These are phyloP conservation scores for Prionailurus bengalensis DNA, from an alignment of 2,113 vertebrate genomes.

Conservation along the genomic window DNA sequence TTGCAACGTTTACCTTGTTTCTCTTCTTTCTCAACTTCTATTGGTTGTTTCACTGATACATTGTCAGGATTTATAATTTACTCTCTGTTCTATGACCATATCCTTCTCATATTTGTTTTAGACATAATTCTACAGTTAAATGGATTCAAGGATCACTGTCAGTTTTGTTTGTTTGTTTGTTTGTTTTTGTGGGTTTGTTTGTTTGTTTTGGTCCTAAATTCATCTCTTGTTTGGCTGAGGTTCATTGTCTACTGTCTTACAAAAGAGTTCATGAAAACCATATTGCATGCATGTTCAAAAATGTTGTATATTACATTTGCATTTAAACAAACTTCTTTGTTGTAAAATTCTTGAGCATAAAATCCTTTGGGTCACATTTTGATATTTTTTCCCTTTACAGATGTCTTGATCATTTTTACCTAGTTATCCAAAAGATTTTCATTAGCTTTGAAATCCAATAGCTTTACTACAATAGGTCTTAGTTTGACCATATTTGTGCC, in stretches of 20 bases:
- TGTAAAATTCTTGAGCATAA: background rate
- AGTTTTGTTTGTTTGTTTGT: background rate
- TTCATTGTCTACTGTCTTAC: background rate
- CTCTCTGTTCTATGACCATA: background rate
- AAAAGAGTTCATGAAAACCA: background rate
- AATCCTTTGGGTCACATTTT: background rate
- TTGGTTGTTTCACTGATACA: background rate
- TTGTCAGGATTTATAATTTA: conserved; percentile 14
- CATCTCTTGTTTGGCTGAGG: background rate
- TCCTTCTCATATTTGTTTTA: conserved; percentile 1
- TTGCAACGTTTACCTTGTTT: background rate
- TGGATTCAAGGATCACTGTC: background rate
- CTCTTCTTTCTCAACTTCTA: background rate
- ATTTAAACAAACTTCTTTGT: background rate
- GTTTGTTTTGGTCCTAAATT: background rate
- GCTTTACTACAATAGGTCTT: background rate
- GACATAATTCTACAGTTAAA: background rate
- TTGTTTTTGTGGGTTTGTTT: background rate
- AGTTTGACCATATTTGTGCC: background rate
- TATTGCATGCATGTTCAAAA: background rate
- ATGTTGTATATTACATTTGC: background rate
- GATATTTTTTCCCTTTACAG: background rate
- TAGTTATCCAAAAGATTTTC: background rate
- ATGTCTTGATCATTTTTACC: background rate
- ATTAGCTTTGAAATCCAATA: conserved; percentile 20